Conservation (phyloP, 2,113 vertebrate genomes). For the Alaudala cheleensis region DNA sequence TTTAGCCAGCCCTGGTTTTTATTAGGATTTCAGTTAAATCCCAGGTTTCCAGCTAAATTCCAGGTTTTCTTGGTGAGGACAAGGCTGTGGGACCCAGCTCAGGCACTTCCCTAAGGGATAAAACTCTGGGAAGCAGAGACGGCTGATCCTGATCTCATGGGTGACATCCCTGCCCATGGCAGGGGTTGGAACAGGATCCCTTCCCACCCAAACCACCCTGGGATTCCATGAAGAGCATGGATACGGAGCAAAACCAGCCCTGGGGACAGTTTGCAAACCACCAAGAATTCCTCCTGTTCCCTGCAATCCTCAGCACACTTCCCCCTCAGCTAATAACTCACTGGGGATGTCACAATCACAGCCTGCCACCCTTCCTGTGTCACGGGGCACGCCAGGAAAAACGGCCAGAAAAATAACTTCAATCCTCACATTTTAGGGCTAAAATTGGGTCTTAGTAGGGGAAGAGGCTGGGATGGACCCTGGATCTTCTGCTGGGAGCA, state of each 20-base stretch:
- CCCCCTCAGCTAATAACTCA: neutral
- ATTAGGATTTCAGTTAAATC: neutral
- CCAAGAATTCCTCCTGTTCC: neutral
- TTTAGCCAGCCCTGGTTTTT: neutral
- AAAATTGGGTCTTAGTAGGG: rapidly evolving
- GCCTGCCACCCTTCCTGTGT: neutral
- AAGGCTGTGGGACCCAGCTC: neutral
- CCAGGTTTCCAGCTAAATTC: neutral
- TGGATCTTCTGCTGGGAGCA: neutral
- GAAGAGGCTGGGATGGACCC: neutral
- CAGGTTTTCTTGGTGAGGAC: rapidly evolving
- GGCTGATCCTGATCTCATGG: neutral
- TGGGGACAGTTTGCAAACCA: neutral
- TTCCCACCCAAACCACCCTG: neutral
- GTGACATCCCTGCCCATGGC: neutral
- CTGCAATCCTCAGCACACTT: neutral
- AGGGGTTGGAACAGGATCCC: neutral
- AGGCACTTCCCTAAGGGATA: neutral
- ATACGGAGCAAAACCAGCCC: neutral
- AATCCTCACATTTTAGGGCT: rapidly evolving
- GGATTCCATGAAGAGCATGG: neutral
- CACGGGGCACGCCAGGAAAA: neutral
- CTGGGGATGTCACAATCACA: neutral
- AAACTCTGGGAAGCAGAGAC: neutral
- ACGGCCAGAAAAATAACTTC: neutral